Evolutionary conservation across 2,113 vertebrate genomes (phyloP).

Genomic region (Stegastes partitus): DNA sequence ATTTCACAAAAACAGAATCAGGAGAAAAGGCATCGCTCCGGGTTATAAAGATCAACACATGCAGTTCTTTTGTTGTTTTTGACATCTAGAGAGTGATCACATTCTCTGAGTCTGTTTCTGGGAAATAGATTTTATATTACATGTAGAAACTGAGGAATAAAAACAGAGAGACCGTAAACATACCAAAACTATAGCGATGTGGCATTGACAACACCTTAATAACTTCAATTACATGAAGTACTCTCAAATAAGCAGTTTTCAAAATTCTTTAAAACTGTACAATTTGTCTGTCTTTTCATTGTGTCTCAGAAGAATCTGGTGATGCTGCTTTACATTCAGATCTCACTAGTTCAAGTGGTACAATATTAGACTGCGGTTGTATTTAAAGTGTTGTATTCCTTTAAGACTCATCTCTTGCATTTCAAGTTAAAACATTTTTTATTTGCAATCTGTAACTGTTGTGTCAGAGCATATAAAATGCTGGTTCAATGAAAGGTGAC

Average conservation of each 20-base stretch:
- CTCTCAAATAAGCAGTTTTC: background rate
- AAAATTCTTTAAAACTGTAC: background rate
- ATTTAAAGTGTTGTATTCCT: background rate
- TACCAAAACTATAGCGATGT: background rate
- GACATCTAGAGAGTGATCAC: background rate
- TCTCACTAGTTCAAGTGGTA: background rate
- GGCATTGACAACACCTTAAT: too few relatives aligned
- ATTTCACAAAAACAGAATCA: too few relatives aligned
- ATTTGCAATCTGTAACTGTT: slow-evolving; percentile 50
- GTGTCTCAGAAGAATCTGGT: background rate
- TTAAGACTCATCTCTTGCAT: background rate
- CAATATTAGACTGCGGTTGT: background rate
- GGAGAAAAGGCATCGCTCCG: too few relatives aligned
- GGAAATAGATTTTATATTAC: background rate
- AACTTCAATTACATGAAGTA: background rate
- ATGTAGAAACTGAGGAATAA: background rate
- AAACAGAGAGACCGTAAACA: background rate
- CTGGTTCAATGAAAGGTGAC: slow-evolving; percentile 65
- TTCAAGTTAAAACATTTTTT: slow-evolving; percentile 16
- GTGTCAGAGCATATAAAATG: slow-evolving; percentile 61
- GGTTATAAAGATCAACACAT: too few relatives aligned
- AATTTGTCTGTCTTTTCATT: background rate
- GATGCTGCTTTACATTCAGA: background rate
- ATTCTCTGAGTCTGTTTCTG: background rate
- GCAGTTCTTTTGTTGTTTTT: too few relatives aligned